Conservation (phyloP, 2,797 vertebrate species). For the Sebastes dallii region DNA sequence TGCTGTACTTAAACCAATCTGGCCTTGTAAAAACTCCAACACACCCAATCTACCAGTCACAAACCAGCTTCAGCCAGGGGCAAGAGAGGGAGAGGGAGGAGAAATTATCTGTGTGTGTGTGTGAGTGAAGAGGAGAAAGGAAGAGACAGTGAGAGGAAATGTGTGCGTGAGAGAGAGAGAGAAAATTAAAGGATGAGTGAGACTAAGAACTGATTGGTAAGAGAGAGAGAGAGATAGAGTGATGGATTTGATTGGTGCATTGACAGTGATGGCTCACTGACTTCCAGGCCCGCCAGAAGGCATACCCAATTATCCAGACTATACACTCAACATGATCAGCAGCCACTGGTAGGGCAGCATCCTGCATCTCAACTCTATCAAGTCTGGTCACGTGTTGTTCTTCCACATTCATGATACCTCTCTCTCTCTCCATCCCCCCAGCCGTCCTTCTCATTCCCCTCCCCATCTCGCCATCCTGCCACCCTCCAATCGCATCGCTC, state of each 20-base stretch:
- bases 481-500: neutral
- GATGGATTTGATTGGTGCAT: neutral
- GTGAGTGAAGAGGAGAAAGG: neutral
- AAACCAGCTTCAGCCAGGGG: neutral
- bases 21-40: neutral
- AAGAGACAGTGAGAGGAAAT: neutral
- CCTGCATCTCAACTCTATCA: neutral
- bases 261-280: conserved; percentile 41
- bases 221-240: neutral
- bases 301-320: conserved; percentile 28
- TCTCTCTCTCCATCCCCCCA: neutral
- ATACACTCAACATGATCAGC: conserved; percentile 19
- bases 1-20: neutral
- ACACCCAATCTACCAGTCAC: neutral
- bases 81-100: neutral
- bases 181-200: neutral
- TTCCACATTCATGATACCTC: neutral
- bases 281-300: conserved; percentile 20
- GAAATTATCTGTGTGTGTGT: too few species aligned
- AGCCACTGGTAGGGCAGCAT: neutral
- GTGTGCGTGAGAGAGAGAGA: neutral
- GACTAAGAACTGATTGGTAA: neutral
- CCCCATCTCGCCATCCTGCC: neutral
- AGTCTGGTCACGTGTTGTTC: neutral
- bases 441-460: neutral